Percentiles rank a stretch among this genome's conserved stretches.
These are phyloP conservation scores for Pseudocheirus occidentalis DNA, from an alignment of 2,797 vertebrate genomes.

Conservation along the genomic window DNA sequence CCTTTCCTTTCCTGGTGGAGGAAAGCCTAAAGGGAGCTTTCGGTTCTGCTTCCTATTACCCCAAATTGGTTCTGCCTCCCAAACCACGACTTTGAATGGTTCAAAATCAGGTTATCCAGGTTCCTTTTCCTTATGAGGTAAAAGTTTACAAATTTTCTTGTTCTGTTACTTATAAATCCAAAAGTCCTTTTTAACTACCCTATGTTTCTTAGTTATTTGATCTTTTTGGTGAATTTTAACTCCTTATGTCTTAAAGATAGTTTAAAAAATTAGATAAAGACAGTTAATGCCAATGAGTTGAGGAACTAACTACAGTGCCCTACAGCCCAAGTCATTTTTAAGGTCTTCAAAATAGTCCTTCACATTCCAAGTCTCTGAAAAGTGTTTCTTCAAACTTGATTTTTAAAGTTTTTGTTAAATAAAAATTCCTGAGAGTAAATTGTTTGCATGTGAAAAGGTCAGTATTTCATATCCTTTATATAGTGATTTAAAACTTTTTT, in stretches of 20 bases:
- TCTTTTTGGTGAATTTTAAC: not conserved
- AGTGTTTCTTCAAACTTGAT: not conserved
- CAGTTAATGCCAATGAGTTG: not conserved
- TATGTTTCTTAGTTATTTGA: not conserved
- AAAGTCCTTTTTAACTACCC: not conserved
- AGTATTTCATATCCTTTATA: not conserved
- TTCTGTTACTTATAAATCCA: not conserved
- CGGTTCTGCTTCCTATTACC: not conserved
- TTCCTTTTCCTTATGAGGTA: not conserved
- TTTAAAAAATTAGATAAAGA: too few relatives aligned
- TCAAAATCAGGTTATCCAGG: not conserved
- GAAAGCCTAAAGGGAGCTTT: not conserved
- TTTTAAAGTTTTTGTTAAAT: not conserved
- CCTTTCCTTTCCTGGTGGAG: not conserved
- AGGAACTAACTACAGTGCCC: not conserved
- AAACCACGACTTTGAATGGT: not conserved
- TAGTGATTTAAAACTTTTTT: not conserved
- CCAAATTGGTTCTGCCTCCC: not conserved
- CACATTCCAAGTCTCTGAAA: not conserved
- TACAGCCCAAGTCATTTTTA: not conserved
- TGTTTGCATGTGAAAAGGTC: too few relatives aligned
- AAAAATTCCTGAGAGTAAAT: too few relatives aligned
- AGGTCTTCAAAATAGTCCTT: not conserved
- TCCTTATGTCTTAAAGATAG: not conserved
- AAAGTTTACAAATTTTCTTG: not conserved